phyloP scores from a whole-genome alignment of 1,140 invertebrate species.

The Zaprionus nigranus region DNA sequence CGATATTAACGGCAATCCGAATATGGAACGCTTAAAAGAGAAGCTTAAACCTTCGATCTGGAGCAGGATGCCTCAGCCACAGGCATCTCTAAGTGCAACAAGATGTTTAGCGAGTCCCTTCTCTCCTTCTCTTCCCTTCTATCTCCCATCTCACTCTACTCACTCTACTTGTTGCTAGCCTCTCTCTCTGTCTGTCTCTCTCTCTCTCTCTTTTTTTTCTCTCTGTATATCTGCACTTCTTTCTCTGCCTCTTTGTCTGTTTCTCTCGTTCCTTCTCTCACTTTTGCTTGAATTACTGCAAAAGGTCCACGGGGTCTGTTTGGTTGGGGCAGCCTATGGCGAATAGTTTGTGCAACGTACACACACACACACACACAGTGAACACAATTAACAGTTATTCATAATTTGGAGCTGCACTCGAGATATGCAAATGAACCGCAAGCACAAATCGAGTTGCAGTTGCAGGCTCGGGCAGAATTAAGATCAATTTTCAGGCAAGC shows the following conservation, averaged over 20 bases:
- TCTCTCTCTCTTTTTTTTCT: neutral
- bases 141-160: neutral
- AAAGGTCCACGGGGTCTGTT: conserved; percentile 32
- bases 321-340: conserved; percentile 8
- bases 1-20: neutral
- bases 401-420: conserved; percentile 39
- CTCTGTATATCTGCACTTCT: too few relatives aligned
- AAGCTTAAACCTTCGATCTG: neutral
- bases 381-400: conserved; percentile 60
- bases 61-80: too few relatives aligned
- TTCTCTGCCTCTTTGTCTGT: neutral
- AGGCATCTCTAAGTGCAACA: neutral
- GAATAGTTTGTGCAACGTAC: conserved; percentile 46
- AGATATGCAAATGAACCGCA: conserved; percentile 53
- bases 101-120: neutral
- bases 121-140: neutral
- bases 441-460: conserved; percentile 6
- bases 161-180: too few relatives aligned
- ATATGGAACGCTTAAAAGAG: neutral
- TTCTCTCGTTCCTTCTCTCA: neutral
- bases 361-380: neutral
- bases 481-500: conserved; percentile 58
- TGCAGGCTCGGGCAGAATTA: conserved; percentile 35
- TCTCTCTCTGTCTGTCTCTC: neutral
- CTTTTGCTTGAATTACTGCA: conserved; percentile 14